Base-by-base conservation (phyloP, 1,140 invertebrate genomes). In the Apis laboriosa region DNA sequence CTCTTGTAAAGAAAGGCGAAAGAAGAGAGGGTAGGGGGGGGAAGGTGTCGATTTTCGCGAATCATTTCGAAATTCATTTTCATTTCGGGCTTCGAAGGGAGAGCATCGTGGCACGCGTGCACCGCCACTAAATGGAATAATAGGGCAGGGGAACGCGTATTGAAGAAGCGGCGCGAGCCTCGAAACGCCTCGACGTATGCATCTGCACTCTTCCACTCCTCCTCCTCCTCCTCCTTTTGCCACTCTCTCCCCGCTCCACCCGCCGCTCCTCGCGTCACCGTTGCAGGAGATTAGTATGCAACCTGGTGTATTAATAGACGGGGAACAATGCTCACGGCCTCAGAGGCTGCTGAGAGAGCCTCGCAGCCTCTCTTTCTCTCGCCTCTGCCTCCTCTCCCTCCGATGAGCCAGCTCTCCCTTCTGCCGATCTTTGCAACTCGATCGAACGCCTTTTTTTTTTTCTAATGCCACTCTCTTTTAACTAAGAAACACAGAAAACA, bases 261-360 rank as follows among this genome's bases (percentile, higher is more conserved):
- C 43, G 12, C 34, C 17, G 58, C 60, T 13, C 56, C 68, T 58
- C 58, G 73, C 80, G 80, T 82, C 74, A 82, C 83, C 64, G 70
- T 81, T 49, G 64, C 88, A 90, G 91, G 90, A 91, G 89, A 93
- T 92, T 92, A 92, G 92, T 93, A 91, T 93, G 92, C 92, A 93
- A 92, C 88, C 90, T 90, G 89, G 88, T 89, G 89, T 92, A 92
- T 93, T 92, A 92, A 93, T 92, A 93, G 92, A 92, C 82, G 90
- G 88, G 91, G 90, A 92, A 92, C 91, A 92, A 92, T 92, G 91
- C 91, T 93, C 90, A 92, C 90, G 89, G 90, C 87, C 89, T 91
- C 90, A 87, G 85, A 87, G 87, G 84, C 85, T 81, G 80, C 84
- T 83, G 80, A 88, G 80, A 88, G 77, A 87, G 82, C 72, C 80